Percentiles rank a stretch among this genome's conserved stretches.
Evolutionary conservation across 2,888 invertebrate genomes (phyloP).

Genomic region (Cerastoderma edule): DNA sequence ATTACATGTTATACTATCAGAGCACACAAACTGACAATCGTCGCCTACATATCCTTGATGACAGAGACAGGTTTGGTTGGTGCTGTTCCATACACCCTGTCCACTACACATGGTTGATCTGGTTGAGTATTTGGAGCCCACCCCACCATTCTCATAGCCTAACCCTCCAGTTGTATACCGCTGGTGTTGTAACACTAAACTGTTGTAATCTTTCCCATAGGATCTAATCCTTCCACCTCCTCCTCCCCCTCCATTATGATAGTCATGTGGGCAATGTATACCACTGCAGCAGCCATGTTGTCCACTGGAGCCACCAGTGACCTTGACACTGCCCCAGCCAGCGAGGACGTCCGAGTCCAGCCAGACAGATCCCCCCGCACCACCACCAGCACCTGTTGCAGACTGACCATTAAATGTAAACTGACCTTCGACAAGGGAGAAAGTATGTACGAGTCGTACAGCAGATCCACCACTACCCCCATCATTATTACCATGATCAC

Average conservation of each 20-base stretch:
- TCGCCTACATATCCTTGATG: constrained; percentile 61
- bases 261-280: constrained; percentile 24
- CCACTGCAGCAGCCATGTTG: constrained; percentile 15
- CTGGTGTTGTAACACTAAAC: constrained; percentile 60
- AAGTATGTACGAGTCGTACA: constrained; percentile 46
- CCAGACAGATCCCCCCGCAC: constrained; percentile 74
- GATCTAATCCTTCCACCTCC: constrained; percentile 70
- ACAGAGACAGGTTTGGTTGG: constrained; percentile 58
- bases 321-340: constrained; percentile 68
- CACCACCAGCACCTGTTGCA: constrained; percentile 68
- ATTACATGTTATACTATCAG: constrained; percentile 55
- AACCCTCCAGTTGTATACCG: constrained; percentile 51
- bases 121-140: constrained; percentile 50
- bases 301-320: constrained; percentile 60
- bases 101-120: constrained; percentile 62
- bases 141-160: constrained; percentile 40
- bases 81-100: constrained; percentile 57
- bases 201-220: constrained; percentile 55
- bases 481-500: constrained; percentile 39
- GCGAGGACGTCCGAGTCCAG: constrained; percentile 68
- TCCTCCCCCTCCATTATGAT: constrained; percentile 70
- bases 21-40: constrained; percentile 72
- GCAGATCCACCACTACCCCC: constrained; percentile 66
- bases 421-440: constrained; percentile 64
- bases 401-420: constrained; percentile 60